Base-by-base conservation (phyloP, 2,888 invertebrate species). In the Troilus luridus region DNA sequence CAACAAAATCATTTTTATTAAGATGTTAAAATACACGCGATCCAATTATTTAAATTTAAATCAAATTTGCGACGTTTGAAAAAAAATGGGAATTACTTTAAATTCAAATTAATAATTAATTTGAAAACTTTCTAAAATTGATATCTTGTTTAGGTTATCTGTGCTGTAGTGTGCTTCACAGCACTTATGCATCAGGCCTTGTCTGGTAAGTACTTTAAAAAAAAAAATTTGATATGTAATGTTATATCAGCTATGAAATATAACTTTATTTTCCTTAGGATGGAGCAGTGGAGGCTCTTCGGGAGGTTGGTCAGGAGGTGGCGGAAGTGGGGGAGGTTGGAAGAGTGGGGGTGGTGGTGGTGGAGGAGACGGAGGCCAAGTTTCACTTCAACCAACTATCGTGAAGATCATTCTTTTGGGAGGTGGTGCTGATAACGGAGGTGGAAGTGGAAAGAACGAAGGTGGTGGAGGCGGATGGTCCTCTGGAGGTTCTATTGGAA, bases 381-480 rank as follows among this genome's bases (percentile, higher is more conserved):
- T 67, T 6, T 67, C 67, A 67, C 67, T 67, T 5, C 67, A 67
- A 24, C 67, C 67, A 5, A 24, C 67, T 24, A 67, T 67, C 67
- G 24, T 67, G 24, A 67, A 67, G 67, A 67, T 67, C 67, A 67
- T 67, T 7, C 67, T 67, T 7, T 58, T 27, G 59, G 72, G 88
- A 58, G 17, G 88, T 41, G 41, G 41, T 41, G 41, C 56, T 19
- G 41, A 7, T 41, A 54, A 72, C 21, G 64, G 90, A 77, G 88
- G 88, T 11, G 41, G 56, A 19, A 27, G 77, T 24, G 27, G 41
- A 1, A 41, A 41, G 41, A 41, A 5, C 41, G 41, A 5, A 41
- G 41, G 41, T 5, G 41, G 90, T 3, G 62, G 88, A 27, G 62
- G 88, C n/a, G 90, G 77, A 27, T 90, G 90, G 90, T n/a, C 90